phyloP scores from a whole-genome alignment of 2,797 vertebrate genomes.

The Salarias fasciatus region DNA sequence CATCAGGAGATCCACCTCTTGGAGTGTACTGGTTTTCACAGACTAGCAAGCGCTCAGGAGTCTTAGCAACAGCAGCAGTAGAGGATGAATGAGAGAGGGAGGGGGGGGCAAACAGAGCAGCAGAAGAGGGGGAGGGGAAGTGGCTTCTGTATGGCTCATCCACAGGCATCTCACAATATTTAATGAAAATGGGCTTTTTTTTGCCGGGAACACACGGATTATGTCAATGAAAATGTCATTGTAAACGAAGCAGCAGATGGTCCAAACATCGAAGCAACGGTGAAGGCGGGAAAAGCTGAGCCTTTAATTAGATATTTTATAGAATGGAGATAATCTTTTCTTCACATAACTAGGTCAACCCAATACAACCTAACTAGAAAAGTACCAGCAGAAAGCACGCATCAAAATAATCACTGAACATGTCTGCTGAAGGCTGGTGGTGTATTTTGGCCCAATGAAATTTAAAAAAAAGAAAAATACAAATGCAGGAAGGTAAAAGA shows the following conservation, averaged over 20 bases:
- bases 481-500: constrained; percentile 8
- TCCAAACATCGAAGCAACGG: constrained; percentile 32
- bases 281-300: constrained; percentile 31
- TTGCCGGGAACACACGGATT: constrained; percentile 45
- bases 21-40: constrained; percentile 66
- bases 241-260: constrained; percentile 51
- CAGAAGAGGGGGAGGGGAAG: constrained; percentile 60
- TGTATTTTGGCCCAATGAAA: background rate
- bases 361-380: constrained; percentile 33
- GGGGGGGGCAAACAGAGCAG: constrained; percentile 37
- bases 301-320: constrained; percentile 65
- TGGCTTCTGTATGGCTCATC: constrained; percentile 40
- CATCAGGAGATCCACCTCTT: constrained; percentile 68
- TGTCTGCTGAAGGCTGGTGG: constrained; percentile 13
- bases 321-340: constrained; percentile 45
- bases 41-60: constrained; percentile 48
- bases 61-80: constrained; percentile 78
- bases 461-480: background rate
- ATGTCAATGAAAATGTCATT: constrained; percentile 24
- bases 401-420: constrained; percentile 16
- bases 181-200: constrained; percentile 57
- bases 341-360: constrained; percentile 61
- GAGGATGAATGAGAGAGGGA: constrained; percentile 58
- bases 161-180: constrained; percentile 54
- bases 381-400: background rate